A percentile compares a stretch with the other conserved stretches of the same genome.
Evolutionary conservation across 2,113 vertebrate species (phyloP).

Genomic region (Noturus placidus): DNA sequence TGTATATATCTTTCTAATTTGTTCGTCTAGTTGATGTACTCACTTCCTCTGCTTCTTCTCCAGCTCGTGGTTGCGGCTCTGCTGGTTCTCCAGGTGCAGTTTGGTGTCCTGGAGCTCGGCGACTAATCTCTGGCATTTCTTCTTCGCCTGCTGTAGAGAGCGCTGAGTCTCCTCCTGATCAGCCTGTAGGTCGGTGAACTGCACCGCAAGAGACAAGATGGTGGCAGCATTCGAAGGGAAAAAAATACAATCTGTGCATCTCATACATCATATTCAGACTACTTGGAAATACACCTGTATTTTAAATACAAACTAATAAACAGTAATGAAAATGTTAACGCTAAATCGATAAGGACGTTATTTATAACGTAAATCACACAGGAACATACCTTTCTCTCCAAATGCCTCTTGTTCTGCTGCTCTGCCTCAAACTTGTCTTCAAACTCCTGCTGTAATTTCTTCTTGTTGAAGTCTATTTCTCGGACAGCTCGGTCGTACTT

Average conservation of each 20-base stretch:
- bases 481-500: constrained; percentile 90
- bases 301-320: no score
- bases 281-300: neutral
- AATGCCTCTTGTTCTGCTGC: constrained; percentile 89
- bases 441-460: constrained; percentile 91
- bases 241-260: neutral
- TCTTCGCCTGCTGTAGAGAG: constrained; percentile 89
- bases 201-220: constrained; percentile 8
- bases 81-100: constrained; percentile 93
- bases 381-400: constrained; percentile 81
- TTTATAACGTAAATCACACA: neutral
- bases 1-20: no score
- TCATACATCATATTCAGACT: neutral
- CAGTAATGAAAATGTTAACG: no score
- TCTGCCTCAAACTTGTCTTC: constrained; percentile 95
- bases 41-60: constrained; percentile 98
- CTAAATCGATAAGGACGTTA: no score
- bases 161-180: constrained; percentile 91
- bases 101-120: constrained; percentile 95
- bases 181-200: constrained; percentile 89
- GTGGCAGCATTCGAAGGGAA: neutral
- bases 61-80: constrained; percentile 93
- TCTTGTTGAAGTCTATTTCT: constrained; percentile 93
- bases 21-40: no score
- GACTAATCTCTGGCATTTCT: constrained; percentile 89